Evolutionary conservation across 1,140 invertebrate genomes (phyloP).

Genomic region (Microplitis mediator): DNA sequence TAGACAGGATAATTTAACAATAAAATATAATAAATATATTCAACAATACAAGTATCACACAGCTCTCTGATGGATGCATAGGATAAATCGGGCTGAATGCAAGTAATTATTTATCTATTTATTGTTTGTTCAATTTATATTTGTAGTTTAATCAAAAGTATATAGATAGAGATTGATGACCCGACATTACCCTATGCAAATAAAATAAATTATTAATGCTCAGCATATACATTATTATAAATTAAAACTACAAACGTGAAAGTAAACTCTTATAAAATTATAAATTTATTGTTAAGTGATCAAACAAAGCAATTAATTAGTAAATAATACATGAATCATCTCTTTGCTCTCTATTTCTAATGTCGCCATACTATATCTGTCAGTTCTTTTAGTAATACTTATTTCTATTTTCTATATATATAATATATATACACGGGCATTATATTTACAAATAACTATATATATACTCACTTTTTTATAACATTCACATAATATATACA

Average conservation of each 20-base stretch:
- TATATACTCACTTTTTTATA: neutral
- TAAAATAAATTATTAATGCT: neutral
- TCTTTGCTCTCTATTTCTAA: slow-evolving; percentile 12
- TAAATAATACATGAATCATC: slow-evolving; percentile 10
- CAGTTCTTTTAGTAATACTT: neutral
- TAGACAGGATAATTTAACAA: slow-evolving; percentile 4
- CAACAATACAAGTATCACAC: slow-evolving; percentile 27
- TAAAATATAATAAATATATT: neutral
- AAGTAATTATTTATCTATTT: slow-evolving; percentile 2
- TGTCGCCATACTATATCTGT: neutral
- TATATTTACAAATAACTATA: neutral
- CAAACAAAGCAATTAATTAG: neutral
- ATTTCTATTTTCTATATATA: neutral
- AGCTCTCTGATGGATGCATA: slow-evolving; percentile 20
- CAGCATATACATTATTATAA: neutral
- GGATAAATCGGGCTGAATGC: slow-evolving; percentile 1
- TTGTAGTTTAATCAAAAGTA: neutral
- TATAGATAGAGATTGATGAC: neutral
- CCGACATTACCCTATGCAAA: slow-evolving; percentile 14
- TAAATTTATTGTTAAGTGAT: neutral
- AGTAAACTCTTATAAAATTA: neutral
- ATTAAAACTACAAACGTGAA: neutral
- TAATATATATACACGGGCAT: neutral
- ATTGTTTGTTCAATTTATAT: neutral
- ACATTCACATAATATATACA: slow-evolving; percentile 6